A percentile compares a stretch with the other conserved stretches of the same genome.
phyloP scores from a whole-genome alignment of 2,113 vertebrate species.

The Asarcornis scutulata region DNA sequence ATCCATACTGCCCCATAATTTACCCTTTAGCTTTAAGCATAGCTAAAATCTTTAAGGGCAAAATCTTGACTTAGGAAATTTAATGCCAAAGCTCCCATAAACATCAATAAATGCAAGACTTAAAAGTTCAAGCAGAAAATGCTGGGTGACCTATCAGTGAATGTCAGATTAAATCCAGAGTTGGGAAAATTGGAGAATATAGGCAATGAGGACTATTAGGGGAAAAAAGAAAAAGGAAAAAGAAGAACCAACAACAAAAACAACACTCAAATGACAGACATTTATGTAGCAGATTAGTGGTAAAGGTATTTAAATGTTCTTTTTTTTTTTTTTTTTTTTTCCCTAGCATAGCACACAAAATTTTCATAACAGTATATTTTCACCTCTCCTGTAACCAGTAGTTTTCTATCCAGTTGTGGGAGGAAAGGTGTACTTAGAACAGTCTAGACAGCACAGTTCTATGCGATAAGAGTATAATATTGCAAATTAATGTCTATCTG shows the following conservation, averaged over 20 bases:
- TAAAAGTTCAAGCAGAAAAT: constrained; percentile 5
- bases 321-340: neutral
- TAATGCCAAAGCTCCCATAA: neutral
- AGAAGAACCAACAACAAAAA: neutral
- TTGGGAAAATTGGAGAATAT: neutral
- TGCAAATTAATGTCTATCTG: neutral
- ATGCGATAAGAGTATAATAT: neutral
- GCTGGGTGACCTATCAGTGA: neutral
- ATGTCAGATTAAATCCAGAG: neutral
- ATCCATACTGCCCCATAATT: neutral
- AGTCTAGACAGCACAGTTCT: neutral
- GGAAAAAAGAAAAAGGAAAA: neutral
- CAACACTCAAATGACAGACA: neutral
- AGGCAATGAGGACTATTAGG: accelerated
- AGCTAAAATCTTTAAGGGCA: neutral
- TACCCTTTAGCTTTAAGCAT: neutral
- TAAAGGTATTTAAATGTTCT: neutral
- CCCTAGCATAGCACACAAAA: neutral
- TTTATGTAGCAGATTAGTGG: neutral
- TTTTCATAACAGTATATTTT: neutral
- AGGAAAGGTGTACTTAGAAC: neutral
- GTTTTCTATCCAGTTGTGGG: neutral
- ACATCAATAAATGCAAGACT: neutral
- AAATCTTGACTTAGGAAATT: neutral
- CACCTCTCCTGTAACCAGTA: neutral